Evolutionary conservation across 2,888 invertebrate species (phyloP).

Genomic region (Oxycera nigricornis): DNA sequence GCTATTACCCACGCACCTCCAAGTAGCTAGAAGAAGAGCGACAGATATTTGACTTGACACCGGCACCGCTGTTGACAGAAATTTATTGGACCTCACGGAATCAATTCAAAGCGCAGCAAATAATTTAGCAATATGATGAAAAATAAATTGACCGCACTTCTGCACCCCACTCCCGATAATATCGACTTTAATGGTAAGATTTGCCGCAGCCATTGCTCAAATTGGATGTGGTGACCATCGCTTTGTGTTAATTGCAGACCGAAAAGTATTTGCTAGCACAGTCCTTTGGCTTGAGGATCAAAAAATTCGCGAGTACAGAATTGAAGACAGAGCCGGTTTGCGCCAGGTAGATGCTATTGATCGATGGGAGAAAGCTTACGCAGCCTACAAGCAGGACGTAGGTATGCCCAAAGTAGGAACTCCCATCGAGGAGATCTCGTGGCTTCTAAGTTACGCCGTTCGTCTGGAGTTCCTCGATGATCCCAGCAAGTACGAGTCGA

Average conservation of each 20-base stretch:
- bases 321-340: conserved; percentile 79
- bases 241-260: conserved; percentile 68
- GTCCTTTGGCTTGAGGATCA: conserved; percentile 93
- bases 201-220: background rate
- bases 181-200: conserved; percentile 74
- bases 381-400: conserved; percentile 77
- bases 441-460: conserved; percentile 85
- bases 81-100: background rate
- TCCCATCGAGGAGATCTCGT: conserved; percentile 77
- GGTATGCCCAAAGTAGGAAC: conserved; percentile 73
- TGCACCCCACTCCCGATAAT: conserved; percentile 76
- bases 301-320: conserved; percentile 86
- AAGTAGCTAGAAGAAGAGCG: background rate
- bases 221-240: background rate
- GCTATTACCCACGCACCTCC: background rate
- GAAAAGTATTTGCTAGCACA: conserved; percentile 78
- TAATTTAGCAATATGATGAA: conserved; percentile 68
- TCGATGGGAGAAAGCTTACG: conserved; percentile 76
- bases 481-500: conserved; percentile 75
- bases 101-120: background rate
- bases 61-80: background rate
- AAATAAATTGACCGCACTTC: conserved; percentile 78
- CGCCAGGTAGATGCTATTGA: conserved; percentile 70
- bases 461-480: conserved; percentile 80
- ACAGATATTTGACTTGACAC: background rate